Conservation (phyloP, 2,888 invertebrate genomes). For the Mayetiola destructor region DNA sequence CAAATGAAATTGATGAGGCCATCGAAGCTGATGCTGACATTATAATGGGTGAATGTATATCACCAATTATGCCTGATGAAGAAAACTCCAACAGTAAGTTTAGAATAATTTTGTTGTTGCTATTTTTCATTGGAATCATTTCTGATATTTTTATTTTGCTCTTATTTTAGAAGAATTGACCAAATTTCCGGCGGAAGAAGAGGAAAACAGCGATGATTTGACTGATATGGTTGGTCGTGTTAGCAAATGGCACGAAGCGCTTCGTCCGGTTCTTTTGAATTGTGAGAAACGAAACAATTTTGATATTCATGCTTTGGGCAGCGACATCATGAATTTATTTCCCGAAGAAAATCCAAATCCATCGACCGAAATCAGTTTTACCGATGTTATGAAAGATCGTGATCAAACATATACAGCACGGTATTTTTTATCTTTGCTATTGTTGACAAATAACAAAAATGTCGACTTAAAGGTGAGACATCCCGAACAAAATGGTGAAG, state of each 20-base stretch:
- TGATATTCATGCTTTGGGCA: slow-evolving; percentile 28
- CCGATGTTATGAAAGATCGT: slow-evolving; percentile 25
- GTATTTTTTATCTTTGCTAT: slow-evolving; percentile 27
- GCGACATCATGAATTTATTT: slow-evolving; percentile 27
- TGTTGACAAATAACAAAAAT: slow-evolving; percentile 24
- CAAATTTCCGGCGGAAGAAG: no score
- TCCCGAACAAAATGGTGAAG: not conserved
- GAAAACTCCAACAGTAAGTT: no score
- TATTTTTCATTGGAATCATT: not conserved
- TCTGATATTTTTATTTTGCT: not conserved
- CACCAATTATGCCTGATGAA: no score
- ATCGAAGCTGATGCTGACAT: not conserved
- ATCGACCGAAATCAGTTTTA: slow-evolving; percentile 21
- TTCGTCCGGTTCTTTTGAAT: slow-evolving; percentile 27
- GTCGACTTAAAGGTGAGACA: not conserved
- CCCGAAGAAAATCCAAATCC: slow-evolving; percentile 14
- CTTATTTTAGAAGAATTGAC: no score
- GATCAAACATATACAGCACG: slow-evolving; percentile 26
- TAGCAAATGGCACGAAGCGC: slow-evolving; percentile 27
- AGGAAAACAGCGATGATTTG: not conserved
- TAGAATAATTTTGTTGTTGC: not conserved
- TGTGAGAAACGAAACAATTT: slow-evolving; percentile 31
- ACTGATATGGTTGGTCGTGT: slow-evolving; percentile 1
- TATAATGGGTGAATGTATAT: no score
- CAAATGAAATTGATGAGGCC: not conserved